phyloP scores from a whole-genome alignment of 1,140 invertebrate species.

The Caenorhabditis remanei region DNA sequence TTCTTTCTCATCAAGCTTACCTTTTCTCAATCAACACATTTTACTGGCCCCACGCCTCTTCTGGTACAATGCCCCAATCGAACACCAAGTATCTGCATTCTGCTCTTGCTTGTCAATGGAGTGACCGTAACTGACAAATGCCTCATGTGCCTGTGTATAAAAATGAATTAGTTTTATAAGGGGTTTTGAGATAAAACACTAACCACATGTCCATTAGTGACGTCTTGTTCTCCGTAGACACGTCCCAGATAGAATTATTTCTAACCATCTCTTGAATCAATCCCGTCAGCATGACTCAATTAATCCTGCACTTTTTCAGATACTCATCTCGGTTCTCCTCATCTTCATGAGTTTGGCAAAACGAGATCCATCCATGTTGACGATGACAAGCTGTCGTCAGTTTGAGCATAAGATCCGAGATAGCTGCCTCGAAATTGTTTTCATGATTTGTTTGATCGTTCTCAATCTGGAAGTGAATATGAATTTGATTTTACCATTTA shows the following conservation, averaged over 20 bases:
- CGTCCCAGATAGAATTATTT: constrained; percentile 92
- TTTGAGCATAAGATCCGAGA: constrained; percentile 82
- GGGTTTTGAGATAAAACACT: no score
- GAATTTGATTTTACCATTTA: neutral
- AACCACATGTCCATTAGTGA: no score
- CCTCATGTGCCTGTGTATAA: constrained; percentile 91
- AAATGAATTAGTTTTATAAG: no score
- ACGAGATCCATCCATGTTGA: constrained; percentile 86
- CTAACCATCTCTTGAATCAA: constrained; percentile 92
- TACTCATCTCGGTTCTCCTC: constrained; percentile 16
- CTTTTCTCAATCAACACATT: neutral
- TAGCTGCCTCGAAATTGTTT: constrained; percentile 82
- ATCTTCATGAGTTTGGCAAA: neutral
- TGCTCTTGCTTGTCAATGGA: constrained; percentile 99
- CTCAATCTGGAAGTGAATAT: neutral
- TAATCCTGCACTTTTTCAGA: constrained; percentile 85
- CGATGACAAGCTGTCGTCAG: constrained; percentile 87
- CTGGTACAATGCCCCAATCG: constrained; percentile 98
- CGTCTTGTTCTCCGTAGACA: constrained; percentile 67
- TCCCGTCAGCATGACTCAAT: constrained; percentile 78
- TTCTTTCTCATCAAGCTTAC: neutral
- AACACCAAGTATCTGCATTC: constrained; percentile 99
- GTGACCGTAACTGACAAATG: constrained; percentile 96
- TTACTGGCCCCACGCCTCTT: constrained; percentile 82
- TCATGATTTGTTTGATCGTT: neutral